A percentile compares a stretch with the other conserved stretches of the same genome.
Conservation (phyloP, 2,113 vertebrate species). For the Sterna hirundo region DNA sequence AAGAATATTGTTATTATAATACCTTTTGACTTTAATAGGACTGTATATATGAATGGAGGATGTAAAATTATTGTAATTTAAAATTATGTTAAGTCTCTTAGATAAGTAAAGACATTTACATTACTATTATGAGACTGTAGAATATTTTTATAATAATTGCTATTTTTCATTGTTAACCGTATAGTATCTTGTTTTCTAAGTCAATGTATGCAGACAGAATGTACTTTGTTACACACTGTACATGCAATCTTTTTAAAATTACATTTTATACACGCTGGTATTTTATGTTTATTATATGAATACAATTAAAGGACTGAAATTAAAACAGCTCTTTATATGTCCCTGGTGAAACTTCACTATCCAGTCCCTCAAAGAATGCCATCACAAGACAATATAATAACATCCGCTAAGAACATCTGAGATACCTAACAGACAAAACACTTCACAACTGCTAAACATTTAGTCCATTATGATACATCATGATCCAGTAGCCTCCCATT, state of each 20-base stretch:
- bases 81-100: slow-evolving; percentile 72
- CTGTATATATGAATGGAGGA: slow-evolving; percentile 62
- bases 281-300: slow-evolving; percentile 63
- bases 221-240: slow-evolving; percentile 48
- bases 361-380: not conserved
- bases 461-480: slow-evolving; percentile 52
- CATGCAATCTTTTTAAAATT: slow-evolving; percentile 60
- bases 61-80: slow-evolving; percentile 74
- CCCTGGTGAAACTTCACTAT: slow-evolving; percentile 32
- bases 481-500: slow-evolving; percentile 59
- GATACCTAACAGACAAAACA: slow-evolving; percentile 24
- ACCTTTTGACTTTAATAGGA: slow-evolving; percentile 69
- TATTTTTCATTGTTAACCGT: slow-evolving; percentile 75
- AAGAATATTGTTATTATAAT: slow-evolving; percentile 69
- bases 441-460: slow-evolving; percentile 60
- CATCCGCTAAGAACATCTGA: slow-evolving; percentile 21
- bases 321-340: slow-evolving; percentile 33
- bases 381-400: not conserved
- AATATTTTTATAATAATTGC: slow-evolving; percentile 75
- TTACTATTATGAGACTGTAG: slow-evolving; percentile 66
- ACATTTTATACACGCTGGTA: slow-evolving; percentile 48
- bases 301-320: slow-evolving; percentile 58
- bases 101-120: slow-evolving; percentile 71
- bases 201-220: slow-evolving; percentile 57
- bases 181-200: slow-evolving; percentile 73